These are phyloP conservation scores for Pseudotriccus pelzelni DNA, from an alignment of 2,797 vertebrate species.

Conservation along the genomic window DNA sequence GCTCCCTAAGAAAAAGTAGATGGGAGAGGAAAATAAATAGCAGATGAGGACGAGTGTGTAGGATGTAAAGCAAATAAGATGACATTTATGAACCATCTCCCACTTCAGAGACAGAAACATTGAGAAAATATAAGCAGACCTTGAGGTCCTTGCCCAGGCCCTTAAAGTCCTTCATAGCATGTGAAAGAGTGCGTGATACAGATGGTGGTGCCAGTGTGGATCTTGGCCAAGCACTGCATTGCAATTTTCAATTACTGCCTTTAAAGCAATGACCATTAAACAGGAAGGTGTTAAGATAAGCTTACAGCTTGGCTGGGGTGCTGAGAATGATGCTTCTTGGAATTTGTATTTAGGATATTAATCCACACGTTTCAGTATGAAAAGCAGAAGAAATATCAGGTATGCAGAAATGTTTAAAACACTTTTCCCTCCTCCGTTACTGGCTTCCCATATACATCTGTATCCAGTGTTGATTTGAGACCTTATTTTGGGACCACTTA, in stretches of 20 bases:
- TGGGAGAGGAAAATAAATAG: not conserved
- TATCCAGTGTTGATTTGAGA: not conserved
- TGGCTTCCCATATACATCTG: not conserved
- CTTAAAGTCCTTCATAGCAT: not conserved
- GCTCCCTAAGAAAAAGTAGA: not conserved
- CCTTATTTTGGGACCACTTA: not conserved
- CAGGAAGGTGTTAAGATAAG: not conserved
- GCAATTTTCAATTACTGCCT: not conserved
- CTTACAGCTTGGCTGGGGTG: not conserved
- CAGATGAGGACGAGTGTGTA: accelerated
- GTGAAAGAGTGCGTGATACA: not conserved
- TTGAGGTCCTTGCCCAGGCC: not conserved
- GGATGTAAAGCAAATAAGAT: not conserved
- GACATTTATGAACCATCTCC: not conserved
- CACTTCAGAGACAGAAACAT: not conserved
- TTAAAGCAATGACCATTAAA: not conserved
- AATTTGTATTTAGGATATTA: not conserved
- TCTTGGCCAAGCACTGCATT: not conserved
- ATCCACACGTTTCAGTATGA: not conserved
- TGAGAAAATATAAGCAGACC: not conserved
- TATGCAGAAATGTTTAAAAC: not conserved
- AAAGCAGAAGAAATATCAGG: not conserved
- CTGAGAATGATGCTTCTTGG: not conserved
- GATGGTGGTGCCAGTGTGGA: not conserved
- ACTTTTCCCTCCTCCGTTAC: not conserved